Evolutionary conservation across 2,797 vertebrate genomes (phyloP), one percentile per base, ranked within the genome.

Genomic region (Argyrosomus regius): DNA sequence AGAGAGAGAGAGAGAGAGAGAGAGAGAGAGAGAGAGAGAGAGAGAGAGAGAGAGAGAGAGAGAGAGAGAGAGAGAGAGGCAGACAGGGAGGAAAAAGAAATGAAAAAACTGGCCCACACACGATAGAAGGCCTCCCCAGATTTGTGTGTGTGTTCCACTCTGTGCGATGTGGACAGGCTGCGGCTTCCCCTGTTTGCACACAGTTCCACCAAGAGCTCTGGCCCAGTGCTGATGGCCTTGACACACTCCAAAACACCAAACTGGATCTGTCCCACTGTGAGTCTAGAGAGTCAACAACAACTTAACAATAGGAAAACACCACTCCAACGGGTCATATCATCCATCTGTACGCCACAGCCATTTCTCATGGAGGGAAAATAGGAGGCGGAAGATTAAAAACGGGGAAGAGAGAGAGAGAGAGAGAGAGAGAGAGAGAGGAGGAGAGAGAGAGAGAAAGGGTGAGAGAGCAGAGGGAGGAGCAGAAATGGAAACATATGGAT

Each of bases 401-500:
- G 45, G 28, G 45, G 12, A 41, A 18, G 45, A 1, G 57, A 20
- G 35, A 4, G 57, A 53, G 77, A 59, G 69, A 31, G 62, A 46
- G 70, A 74, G 73, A 64, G 64, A 59, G 74, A 66, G 80, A 48
- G 67, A 41, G n/a, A 57, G 56, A 50, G 80, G 48, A 62, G 68
- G 75, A 68, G 72, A 66, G 62, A 75, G 62, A 75, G 81, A 67
- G 67, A 59, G 54, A 63, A 52, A 72, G 72, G 52, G 75, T 72
- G 81, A 79, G 66, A 86, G 84, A 81, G 76, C 86, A 73, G 84
- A 91, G 93, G 92, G 92, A 93, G 92, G 91, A 94, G 92, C 91
- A 93, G 91, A 92, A 93, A 94, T 94, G 92, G 94, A 94, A 96
- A 95, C 95, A 96, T 96, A 96, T 96, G 96, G 96, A 96, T 95